Evolutionary conservation across 2,797 vertebrate genomes (phyloP).

Genomic region (Esox masquinongy): DNA sequence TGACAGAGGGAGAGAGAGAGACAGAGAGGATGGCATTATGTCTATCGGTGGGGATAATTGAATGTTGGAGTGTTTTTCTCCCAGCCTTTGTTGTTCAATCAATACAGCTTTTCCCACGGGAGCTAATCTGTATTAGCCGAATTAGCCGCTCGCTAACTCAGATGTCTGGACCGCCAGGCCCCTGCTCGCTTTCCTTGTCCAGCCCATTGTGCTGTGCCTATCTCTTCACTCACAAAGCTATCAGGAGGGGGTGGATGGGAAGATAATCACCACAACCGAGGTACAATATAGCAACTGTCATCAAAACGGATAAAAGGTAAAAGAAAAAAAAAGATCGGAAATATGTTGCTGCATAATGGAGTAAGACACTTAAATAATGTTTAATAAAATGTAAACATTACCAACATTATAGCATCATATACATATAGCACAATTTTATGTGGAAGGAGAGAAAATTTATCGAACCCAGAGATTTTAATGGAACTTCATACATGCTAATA

Average conservation of each 20-base stretch:
- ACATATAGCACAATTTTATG: no score
- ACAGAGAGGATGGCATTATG: slow-evolving; percentile 67
- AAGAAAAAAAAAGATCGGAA: no score
- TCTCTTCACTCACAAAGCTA: slow-evolving; percentile 36
- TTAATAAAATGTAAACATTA: no score
- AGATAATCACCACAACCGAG: background rate
- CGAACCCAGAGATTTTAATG: no score
- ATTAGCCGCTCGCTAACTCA: slow-evolving; percentile 78
- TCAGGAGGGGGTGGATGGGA: background rate
- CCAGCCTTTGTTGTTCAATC: slow-evolving; percentile 80
- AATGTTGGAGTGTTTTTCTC: slow-evolving; percentile 78
- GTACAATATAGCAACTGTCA: background rate
- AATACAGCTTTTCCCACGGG: slow-evolving; percentile 74
- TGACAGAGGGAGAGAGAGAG: slow-evolving; percentile 10
- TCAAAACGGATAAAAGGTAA: no score
- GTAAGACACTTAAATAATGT: no score
- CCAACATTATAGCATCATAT: no score
- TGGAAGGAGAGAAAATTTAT: no score
- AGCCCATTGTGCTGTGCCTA: slow-evolving; percentile 42
- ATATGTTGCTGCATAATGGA: no score
- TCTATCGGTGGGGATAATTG: slow-evolving; percentile 81
- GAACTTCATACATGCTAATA: no score
- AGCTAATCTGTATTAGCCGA: slow-evolving; percentile 83
- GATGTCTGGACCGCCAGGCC: slow-evolving; percentile 63
- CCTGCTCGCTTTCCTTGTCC: slow-evolving; percentile 31